These are phyloP conservation scores for Trachythela sp. DNA, from an alignment of 64 coral and sea anemone species.

Conservation along the genomic window DNA sequence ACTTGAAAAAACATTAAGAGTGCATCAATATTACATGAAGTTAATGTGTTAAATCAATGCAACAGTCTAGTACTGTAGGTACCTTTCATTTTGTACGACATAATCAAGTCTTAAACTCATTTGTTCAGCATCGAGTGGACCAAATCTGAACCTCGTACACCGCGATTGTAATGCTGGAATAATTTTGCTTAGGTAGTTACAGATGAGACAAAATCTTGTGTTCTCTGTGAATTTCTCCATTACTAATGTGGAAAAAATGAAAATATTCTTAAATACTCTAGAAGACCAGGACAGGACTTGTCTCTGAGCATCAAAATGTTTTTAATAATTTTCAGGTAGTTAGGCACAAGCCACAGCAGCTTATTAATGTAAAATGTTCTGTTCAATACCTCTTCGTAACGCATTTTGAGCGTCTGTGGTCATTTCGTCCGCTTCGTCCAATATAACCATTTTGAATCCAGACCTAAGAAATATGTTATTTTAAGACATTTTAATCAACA, in stretches of 20 bases:
- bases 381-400: slow-evolving; percentile 66
- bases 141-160: slow-evolving; percentile 93
- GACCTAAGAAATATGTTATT: slow-evolving; percentile 52
- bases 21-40: too few species aligned
- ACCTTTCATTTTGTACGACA: slow-evolving; percentile 85
- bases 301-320: background rate
- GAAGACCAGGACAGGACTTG: too few species aligned
- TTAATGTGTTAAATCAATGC: too few species aligned
- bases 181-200: slow-evolving; percentile 95
- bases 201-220: slow-evolving; percentile 95
- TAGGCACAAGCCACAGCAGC: background rate
- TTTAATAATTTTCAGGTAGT: background rate
- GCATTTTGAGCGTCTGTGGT: slow-evolving; percentile 99
- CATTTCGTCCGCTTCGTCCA: slow-evolving; percentile 99
- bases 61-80: too few species aligned
- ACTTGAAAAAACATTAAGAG: slow-evolving; percentile 21
- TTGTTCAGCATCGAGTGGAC: slow-evolving; percentile 75
- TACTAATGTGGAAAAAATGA: slow-evolving; percentile 42
- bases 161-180: slow-evolving; percentile 96
- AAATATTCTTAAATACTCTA: too few species aligned
- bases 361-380: background rate
- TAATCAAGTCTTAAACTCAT: slow-evolving; percentile 77
- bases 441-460: slow-evolving; percentile 92
- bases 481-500: background rate
- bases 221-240: slow-evolving; percentile 99